phyloP scores from a whole-genome alignment of 2,888 invertebrate genomes.

The Cerceris rybyensis region DNA sequence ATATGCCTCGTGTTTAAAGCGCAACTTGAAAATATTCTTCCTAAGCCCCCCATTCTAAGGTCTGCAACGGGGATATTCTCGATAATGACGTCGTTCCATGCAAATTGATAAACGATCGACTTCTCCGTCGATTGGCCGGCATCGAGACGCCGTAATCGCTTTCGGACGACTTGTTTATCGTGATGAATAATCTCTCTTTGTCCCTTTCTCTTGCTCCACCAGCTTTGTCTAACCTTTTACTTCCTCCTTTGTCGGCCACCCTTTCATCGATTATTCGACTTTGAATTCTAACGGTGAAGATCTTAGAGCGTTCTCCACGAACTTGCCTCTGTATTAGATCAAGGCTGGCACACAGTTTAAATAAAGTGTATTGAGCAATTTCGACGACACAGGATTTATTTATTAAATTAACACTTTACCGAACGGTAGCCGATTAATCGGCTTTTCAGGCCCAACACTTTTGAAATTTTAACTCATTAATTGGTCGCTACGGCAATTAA shows the following conservation, averaged over 20 bases:
- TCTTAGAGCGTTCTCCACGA: too few species aligned
- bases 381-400: too few species aligned
- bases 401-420: background rate
- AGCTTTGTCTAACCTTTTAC: background rate
- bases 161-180: slow-evolving; percentile 64
- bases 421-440: too few species aligned
- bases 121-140: slow-evolving; percentile 40
- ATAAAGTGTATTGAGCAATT: too few species aligned
- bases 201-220: slow-evolving; percentile 1
- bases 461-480: too few species aligned
- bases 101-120: slow-evolving; percentile 51
- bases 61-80: background rate
- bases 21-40: background rate
- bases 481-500: too few species aligned
- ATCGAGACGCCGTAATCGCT: slow-evolving; percentile 55
- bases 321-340: slow-evolving; percentile 4
- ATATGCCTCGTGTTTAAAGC: slow-evolving; percentile 18
- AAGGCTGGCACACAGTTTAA: too few species aligned
- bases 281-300: slow-evolving; percentile 46
- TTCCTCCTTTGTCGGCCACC: too few species aligned
- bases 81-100: slow-evolving; percentile 13
- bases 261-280: slow-evolving; percentile 53
- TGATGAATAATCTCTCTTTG: slow-evolving; percentile 43
- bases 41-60: background rate
- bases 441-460: too few species aligned